These are phyloP conservation scores for Athene noctua DNA, from an alignment of 2,113 vertebrate species.

Conservation along the genomic window DNA sequence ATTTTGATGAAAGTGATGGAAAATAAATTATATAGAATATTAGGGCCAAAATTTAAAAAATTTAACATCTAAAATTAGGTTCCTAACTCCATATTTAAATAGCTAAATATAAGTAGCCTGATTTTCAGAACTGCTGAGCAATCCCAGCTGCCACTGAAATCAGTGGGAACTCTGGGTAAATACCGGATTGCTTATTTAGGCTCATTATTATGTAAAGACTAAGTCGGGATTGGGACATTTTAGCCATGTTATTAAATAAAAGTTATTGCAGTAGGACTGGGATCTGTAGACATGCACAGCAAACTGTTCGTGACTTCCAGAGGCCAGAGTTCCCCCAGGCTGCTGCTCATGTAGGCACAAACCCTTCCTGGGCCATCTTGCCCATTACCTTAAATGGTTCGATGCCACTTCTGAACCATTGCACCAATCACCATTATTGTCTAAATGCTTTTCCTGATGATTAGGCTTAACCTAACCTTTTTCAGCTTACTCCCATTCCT, in stretches of 20 bases:
- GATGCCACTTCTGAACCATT: not conserved
- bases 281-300: not conserved
- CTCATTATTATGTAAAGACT: not conserved
- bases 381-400: not conserved
- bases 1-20: not conserved
- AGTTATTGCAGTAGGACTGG: not conserved
- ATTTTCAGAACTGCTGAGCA: conserved; percentile 47
- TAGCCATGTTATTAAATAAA: not conserved
- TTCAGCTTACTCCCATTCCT: not conserved
- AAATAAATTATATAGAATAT: not conserved
- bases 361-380: not conserved
- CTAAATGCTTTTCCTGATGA: not conserved
- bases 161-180: conserved; percentile 30
- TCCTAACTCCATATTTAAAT: not conserved
- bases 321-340: not conserved
- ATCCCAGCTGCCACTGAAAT: conserved; percentile 46
- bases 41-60: conserved; percentile 6
- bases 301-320: not conserved
- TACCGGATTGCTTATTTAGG: conserved; percentile 20
- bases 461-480: not conserved
- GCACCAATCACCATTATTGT: not conserved
- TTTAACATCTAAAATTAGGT: conserved; percentile 2
- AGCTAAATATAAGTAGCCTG: conserved; percentile 40
- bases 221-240: not conserved
- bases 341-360: not conserved